Percentiles rank a stretch among this genome's conserved stretches.
Conservation (phyloP, 2,888 invertebrate species). For the Lordiphosa andalusiaca region DNA sequence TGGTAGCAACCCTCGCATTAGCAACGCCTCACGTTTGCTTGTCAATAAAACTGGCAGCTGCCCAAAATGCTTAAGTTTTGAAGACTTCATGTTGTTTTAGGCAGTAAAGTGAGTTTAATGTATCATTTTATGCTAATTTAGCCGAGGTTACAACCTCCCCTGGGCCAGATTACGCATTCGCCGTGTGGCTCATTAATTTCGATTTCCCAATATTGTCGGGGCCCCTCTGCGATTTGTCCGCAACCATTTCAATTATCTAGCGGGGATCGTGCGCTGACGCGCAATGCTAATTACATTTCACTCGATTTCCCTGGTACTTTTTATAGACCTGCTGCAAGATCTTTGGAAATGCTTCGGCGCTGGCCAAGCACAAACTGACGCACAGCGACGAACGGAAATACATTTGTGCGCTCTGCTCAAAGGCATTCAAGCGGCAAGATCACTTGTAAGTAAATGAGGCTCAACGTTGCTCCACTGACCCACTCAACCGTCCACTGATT, state of each 20-base stretch:
- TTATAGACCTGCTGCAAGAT: conserved; percentile 95
- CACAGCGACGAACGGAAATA: conserved; percentile 99
- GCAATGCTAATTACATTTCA: conserved; percentile 60
- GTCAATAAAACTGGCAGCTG: conserved; percentile 43
- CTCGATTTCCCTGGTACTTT: conserved; percentile 32
- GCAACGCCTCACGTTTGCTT: conserved; percentile 22
- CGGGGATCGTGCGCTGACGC: conserved; percentile 20
- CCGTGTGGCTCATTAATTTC: conserved; percentile 47
- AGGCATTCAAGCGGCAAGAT: conserved; percentile 99
- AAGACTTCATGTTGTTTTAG: conserved; percentile 4
- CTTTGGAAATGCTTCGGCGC: conserved; percentile 97
- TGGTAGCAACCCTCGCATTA: conserved; percentile 20
- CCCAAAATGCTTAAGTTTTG: conserved; percentile 23
- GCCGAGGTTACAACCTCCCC: conserved; percentile 17
- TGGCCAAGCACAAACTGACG: conserved; percentile 97
- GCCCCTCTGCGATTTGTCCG: conserved; percentile 15
- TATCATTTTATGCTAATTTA: not conserved
- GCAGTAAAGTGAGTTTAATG: conserved; percentile 13
- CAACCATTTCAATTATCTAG: conserved; percentile 36
- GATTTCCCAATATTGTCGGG: conserved; percentile 28
- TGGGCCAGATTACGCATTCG: conserved; percentile 52
- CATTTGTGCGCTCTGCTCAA: conserved; percentile 96
- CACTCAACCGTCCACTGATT: conserved; percentile 11
- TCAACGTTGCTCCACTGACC: conserved; percentile 23
- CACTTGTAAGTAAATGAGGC: conserved; percentile 91